These are phyloP conservation scores for Nemoura dubitans DNA, from an alignment of 2,888 invertebrate species.

Conservation along the genomic window DNA sequence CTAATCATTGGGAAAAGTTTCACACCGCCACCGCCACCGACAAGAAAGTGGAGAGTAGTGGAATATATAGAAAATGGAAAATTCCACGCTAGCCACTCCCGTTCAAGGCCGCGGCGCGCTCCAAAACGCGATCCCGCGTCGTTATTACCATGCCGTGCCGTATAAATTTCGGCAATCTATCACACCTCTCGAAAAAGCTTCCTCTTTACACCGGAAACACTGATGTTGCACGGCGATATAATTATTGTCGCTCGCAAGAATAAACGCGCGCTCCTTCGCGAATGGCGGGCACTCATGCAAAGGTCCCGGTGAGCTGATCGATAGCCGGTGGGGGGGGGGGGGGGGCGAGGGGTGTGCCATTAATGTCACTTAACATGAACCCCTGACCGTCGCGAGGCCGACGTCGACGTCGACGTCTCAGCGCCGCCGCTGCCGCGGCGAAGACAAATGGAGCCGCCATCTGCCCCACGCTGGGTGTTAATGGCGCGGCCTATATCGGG, in stretches of 20 bases:
- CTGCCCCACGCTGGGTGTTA: slow-evolving; percentile 20
- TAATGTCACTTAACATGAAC: slow-evolving; percentile 34
- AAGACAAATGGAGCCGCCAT: slow-evolving; percentile 35
- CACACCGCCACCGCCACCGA: too few species aligned
- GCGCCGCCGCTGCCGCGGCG: neutral
- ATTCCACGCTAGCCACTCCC: neutral
- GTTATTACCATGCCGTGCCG: neutral
- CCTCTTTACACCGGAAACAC: neutral
- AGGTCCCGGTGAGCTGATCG: slow-evolving; percentile 3
- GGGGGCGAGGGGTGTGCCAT: neutral
- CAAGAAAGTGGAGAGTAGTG: too few species aligned
- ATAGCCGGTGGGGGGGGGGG: neutral
- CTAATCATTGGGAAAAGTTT: too few species aligned
- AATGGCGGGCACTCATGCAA: slow-evolving; percentile 7
- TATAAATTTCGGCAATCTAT: slow-evolving; percentile 7
- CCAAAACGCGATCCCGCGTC: neutral
- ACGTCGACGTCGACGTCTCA: neutral
- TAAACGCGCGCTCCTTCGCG: neutral
- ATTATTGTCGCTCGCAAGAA: neutral
- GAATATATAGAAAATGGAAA: too few species aligned
- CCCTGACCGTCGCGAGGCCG: neutral
- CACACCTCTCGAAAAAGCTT: slow-evolving; percentile 7
- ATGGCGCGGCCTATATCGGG: slow-evolving; percentile 25
- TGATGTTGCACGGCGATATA: neutral
- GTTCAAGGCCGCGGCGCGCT: too few species aligned